phyloP scores from a whole-genome alignment of 1,140 invertebrate genomes.

The Drosophila eugracilis region DNA sequence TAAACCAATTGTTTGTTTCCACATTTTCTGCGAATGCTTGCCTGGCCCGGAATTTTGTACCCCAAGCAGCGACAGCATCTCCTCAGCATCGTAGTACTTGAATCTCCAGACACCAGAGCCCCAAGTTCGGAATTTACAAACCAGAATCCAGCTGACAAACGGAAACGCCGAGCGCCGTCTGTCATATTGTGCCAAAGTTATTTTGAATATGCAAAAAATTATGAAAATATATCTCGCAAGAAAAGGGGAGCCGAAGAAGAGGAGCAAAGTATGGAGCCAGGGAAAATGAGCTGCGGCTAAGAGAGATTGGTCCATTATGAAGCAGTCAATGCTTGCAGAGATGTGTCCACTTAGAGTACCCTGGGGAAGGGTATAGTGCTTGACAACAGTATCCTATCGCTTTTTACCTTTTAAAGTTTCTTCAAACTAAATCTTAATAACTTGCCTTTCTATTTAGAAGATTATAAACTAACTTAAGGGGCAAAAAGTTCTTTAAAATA shows the following conservation, averaged over 20 bases:
- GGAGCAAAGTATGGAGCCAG: conserved; percentile 11
- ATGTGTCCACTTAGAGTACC: conserved; percentile 5
- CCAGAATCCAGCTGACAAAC: conserved; percentile 73
- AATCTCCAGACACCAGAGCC: conserved; percentile 27
- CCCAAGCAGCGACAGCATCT: conserved; percentile 72
- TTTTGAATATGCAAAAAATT: conserved; percentile 81
- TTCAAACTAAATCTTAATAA: no score
- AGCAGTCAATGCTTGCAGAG: conserved; percentile 6
- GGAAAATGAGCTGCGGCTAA: conserved; percentile 38
- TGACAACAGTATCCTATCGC: no score
- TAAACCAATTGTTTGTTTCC: conserved; percentile 77
- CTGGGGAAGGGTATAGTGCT: neutral
- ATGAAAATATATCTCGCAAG: conserved; percentile 44
- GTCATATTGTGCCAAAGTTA: conserved; percentile 74
- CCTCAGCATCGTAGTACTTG: neutral
- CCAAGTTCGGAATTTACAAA: neutral
- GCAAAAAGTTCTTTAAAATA: no score
- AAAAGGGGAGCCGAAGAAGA: conserved; percentile 19
- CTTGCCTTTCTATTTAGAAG: no score
- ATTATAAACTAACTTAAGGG: no score
- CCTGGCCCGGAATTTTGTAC: conserved; percentile 61
- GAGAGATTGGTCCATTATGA: conserved; percentile 68
- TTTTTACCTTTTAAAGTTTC: no score
- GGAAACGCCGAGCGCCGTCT: conserved; percentile 73
- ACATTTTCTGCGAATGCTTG: conserved; percentile 68